Evolutionary conservation across 2,797 vertebrate genomes (phyloP).

Genomic region (Vespertilio murinus): DNA sequence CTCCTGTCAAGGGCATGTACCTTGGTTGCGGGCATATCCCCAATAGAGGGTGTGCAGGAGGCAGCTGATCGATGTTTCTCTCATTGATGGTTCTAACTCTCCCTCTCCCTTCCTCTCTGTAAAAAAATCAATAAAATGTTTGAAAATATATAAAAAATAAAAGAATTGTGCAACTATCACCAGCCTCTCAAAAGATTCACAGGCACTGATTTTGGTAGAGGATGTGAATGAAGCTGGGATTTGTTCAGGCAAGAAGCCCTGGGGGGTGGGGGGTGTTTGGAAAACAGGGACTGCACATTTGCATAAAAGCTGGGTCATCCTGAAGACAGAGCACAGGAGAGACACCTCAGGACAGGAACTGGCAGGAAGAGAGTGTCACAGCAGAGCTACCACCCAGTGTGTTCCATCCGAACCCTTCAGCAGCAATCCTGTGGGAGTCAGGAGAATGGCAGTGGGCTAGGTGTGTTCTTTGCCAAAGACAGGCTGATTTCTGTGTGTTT

Average conservation of each 20-base stretch:
- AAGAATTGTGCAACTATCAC: not conserved
- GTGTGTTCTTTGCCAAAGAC: not conserved
- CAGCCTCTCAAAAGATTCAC: not conserved
- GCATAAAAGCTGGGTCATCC: accelerated
- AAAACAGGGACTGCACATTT: not conserved
- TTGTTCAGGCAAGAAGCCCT: not conserved
- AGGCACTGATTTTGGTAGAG: not conserved
- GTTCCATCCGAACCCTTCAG: not conserved
- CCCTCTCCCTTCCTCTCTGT: no score
- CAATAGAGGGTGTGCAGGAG: no score
- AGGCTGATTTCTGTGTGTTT: not conserved
- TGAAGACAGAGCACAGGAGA: not conserved
- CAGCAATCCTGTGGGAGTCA: not conserved
- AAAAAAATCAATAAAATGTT: no score
- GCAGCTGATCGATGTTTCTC: no score
- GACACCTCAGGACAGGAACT: not conserved
- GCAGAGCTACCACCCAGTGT: accelerated
- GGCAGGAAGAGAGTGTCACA: not conserved
- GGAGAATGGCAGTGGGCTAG: not conserved
- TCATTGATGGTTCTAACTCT: no score
- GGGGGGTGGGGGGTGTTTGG: no score
- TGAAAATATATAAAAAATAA: no score
- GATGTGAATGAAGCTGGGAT: not conserved
- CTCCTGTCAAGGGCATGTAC: no score
- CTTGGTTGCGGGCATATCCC: no score